These are phyloP conservation scores for Hemicrepidius hirtus DNA, from an alignment of 2,888 invertebrate genomes.

Conservation along the genomic window DNA sequence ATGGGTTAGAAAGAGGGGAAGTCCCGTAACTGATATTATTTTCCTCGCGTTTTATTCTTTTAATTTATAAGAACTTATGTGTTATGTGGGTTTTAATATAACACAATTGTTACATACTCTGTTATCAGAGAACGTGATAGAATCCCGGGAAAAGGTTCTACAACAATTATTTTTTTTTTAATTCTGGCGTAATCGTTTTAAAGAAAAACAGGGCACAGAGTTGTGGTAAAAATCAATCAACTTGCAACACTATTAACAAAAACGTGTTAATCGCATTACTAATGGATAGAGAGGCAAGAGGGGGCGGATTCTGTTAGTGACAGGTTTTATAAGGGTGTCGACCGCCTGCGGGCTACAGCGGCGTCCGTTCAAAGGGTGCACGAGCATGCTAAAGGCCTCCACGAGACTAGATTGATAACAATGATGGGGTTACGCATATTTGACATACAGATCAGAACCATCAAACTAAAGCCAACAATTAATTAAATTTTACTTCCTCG, in stretches of 20 bases:
- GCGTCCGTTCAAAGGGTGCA: constrained; percentile 58
- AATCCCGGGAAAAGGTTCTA: not conserved
- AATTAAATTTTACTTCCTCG: too few species aligned
- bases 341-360: constrained; percentile 67
- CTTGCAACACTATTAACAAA: constrained; percentile 66
- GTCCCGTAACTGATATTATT: too few species aligned
- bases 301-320: constrained; percentile 67
- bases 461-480: not conserved
- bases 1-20: too few species aligned
- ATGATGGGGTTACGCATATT: constrained; percentile 4
- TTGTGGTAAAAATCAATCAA: constrained; percentile 69
- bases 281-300: constrained; percentile 63
- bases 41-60: too few species aligned
- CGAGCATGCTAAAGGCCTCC: constrained; percentile 37
- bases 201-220: constrained; percentile 18
- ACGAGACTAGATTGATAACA: constrained; percentile 40
- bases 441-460: not conserved
- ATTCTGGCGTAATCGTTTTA: not conserved
- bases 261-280: constrained; percentile 71
- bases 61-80: too few species aligned
- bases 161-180: constrained; percentile 16
- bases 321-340: constrained; percentile 71
- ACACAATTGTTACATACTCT: too few species aligned
- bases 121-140: too few species aligned
- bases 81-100: too few species aligned